Evolutionary conservation across 2,888 invertebrate species (phyloP), one percentile per base, ranked within the genome.

Genomic region (Timema cristinae): DNA sequence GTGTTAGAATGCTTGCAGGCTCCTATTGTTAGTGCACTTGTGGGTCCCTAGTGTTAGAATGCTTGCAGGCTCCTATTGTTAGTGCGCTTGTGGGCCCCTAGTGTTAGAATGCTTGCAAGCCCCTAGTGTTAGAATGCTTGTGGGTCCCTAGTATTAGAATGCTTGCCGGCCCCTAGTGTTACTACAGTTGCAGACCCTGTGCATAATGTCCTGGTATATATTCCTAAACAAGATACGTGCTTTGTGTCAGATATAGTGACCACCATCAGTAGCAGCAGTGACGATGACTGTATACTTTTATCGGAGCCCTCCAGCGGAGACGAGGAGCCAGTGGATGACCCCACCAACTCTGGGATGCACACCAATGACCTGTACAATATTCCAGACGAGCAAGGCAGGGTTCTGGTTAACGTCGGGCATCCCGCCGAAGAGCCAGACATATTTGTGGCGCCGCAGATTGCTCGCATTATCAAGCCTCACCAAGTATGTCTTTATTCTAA

Each of bases 391-490:
- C 89, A 93, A 80, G 98, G 98, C 0, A 86, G 95, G 47, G 97
- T 98, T 13, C 85, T 95, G 74, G 92, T 98, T 69, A 98, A 98
- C 82, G 91, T 97, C 48, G 97, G 95, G 8, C 97, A 97, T 82
- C 92, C 95, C 0, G 91, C 93, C 72, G 90, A 89, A 70, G 98
- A 98, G 80, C 90, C 91, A 15, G 97, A 97, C 79, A 91, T 98
- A 76, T 98, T 92, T 82, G 85, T 98, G 72, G 94, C 97, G 0
- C 94, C 95, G 0, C 97, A 94, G 81, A 92, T 98, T 68, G 92
- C 95, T 0, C 87, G 92, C 76, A 88, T 93, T 70, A 95, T 98
- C 72, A 98, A 98, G 84, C 97, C 97, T 2, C 98, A 98, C 87
- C 98, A 98, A 87, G 92, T 92, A 73, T 73, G 70, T 61, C 47